These are phyloP conservation scores for Chrysolina americana DNA, from an alignment of 2,888 invertebrate species.

Conservation along the genomic window DNA sequence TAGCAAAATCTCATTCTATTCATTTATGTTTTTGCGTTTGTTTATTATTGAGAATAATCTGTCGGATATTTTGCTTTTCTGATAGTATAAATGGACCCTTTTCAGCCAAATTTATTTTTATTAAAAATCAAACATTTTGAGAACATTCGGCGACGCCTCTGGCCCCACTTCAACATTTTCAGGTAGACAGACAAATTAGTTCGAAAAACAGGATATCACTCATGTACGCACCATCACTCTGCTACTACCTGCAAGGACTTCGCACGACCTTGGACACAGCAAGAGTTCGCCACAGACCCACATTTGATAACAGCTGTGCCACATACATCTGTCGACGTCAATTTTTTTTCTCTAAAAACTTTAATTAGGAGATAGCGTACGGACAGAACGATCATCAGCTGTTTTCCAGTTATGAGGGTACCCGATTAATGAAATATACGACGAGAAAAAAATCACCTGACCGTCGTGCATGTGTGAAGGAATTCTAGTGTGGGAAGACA, in stretches of 20 bases:
- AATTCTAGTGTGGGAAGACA: neutral
- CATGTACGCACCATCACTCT: slow-evolving; percentile 25
- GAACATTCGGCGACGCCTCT: slow-evolving; percentile 24
- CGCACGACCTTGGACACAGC: slow-evolving; percentile 42
- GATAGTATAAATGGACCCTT: no score
- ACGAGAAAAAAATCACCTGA: slow-evolving; percentile 10
- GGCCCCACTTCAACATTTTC: slow-evolving; percentile 24
- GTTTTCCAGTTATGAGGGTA: slow-evolving; percentile 38
- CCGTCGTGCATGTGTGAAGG: neutral
- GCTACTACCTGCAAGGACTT: slow-evolving; percentile 41
- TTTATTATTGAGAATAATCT: no score
- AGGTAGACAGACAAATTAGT: slow-evolving; percentile 45
- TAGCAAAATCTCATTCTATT: no score
- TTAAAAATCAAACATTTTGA: no score
- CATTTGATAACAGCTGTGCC: slow-evolving; percentile 46
- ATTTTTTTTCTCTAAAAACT: slow-evolving; percentile 36
- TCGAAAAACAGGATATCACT: slow-evolving; percentile 39
- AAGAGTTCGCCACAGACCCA: slow-evolving; percentile 40
- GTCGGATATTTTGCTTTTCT: no score
- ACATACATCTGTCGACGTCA: slow-evolving; percentile 34
- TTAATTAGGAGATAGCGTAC: slow-evolving; percentile 40
- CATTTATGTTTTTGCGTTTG: no score
- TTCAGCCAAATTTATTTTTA: neutral
- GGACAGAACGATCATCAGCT: slow-evolving; percentile 40
- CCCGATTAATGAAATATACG: slow-evolving; percentile 8